Percentiles rank a stretch among this genome's conserved stretches.
phyloP scores from a whole-genome alignment of 1,140 invertebrate genomes.

The Sycophila sp. region DNA sequence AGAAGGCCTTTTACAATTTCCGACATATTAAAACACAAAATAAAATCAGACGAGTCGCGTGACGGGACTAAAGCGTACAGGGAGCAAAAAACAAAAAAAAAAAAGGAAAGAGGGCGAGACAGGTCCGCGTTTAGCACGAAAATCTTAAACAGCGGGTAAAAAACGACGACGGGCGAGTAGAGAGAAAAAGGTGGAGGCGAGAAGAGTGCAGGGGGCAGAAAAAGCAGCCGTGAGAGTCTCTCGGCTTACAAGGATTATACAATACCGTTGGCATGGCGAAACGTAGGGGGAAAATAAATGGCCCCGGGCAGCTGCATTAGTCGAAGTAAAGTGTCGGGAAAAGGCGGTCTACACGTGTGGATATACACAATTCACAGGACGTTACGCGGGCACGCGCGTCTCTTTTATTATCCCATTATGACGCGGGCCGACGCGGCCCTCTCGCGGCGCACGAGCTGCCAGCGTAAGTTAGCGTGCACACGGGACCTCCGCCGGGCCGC shows the following conservation, averaged over 20 bases:
- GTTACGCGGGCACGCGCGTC: slow-evolving; percentile 1
- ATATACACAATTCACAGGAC: not conserved
- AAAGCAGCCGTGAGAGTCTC: no score
- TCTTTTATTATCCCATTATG: slow-evolving; percentile 18
- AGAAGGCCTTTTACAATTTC: no score
- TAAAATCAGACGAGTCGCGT: not conserved
- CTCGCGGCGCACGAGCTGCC: not conserved
- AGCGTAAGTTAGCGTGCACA: not conserved
- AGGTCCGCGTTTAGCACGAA: not conserved
- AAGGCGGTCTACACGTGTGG: not conserved
- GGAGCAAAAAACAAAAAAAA: not conserved
- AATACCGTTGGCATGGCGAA: no score
- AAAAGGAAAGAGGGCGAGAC: no score
- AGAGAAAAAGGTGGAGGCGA: not conserved
- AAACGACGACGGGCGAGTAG: no score
- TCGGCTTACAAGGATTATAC: no score
- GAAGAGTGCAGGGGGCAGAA: not conserved
- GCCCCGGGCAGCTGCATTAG: no score
- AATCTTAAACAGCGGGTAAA: not conserved
- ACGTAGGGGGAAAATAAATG: not conserved
- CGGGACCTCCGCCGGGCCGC: not conserved
- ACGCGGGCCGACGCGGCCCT: not conserved
- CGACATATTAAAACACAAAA: not conserved
- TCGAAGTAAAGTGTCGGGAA: no score
- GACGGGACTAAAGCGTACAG: no score